Conservation (phyloP, 2,113 vertebrate genomes). For the Nycticorax nycticorax region DNA sequence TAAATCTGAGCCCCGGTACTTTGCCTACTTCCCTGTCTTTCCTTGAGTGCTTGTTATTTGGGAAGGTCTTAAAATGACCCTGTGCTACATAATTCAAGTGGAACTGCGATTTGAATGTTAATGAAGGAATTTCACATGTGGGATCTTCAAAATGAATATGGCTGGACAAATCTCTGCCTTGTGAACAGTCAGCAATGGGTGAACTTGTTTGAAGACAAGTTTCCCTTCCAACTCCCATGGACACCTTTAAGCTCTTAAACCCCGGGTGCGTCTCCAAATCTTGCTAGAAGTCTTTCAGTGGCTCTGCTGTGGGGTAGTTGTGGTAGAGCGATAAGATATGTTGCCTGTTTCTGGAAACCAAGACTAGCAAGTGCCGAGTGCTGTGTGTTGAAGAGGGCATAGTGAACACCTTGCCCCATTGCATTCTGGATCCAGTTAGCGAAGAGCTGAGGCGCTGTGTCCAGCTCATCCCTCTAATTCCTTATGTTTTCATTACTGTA, state of each 20-base stretch:
- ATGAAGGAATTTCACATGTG: rapidly evolving
- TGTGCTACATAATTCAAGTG: not conserved
- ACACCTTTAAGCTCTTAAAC: not conserved
- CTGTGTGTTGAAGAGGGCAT: not conserved
- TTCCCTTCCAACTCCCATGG: not conserved
- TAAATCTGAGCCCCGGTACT: not conserved
- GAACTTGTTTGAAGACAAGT: not conserved
- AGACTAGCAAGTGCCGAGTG: not conserved
- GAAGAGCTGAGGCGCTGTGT: not conserved
- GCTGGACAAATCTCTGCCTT: not conserved
- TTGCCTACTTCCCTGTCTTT: not conserved
- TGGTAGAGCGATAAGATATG: rapidly evolving
- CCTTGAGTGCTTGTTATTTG: not conserved
- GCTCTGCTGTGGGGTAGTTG: not conserved
- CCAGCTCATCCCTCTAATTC: not conserved
- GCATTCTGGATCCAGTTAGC: not conserved
- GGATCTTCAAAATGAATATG: not conserved
- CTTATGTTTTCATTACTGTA: not conserved
- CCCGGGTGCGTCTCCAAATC: not conserved
- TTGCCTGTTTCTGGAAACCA: not conserved
- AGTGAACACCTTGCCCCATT: not conserved
- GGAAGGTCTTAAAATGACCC: not conserved
- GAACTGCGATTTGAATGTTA: not conserved
- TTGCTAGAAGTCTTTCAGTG: not conserved
- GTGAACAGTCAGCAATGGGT: not conserved